A percentile compares a stretch with the other conserved stretches of the same genome.
Evolutionary conservation across 2,797 vertebrate genomes (phyloP).

Genomic region (Alcedo atthis): DNA sequence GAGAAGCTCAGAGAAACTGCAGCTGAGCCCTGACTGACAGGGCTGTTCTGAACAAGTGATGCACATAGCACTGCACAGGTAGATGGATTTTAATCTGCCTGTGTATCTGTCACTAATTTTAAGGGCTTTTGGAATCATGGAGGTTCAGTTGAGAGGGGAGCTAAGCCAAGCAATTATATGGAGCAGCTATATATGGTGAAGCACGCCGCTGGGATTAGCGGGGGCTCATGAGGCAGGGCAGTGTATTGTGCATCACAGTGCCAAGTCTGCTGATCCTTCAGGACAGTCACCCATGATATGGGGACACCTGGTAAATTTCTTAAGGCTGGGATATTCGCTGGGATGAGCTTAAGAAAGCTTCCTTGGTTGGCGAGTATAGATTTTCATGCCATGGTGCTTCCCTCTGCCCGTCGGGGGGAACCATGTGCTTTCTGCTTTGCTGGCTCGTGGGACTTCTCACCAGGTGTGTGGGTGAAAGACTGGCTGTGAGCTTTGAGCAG

Average conservation of each 20-base stretch:
- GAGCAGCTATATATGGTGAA: conserved; percentile 33
- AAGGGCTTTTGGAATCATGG: background rate
- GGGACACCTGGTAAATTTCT: background rate
- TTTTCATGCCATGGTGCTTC: background rate
- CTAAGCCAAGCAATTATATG: conserved; percentile 21
- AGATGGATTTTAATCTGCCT: conserved; percentile 15
- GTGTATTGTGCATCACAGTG: background rate
- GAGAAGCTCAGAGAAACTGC: background rate
- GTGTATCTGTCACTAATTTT: background rate
- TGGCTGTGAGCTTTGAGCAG: background rate
- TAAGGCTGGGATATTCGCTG: background rate
- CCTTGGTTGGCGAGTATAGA: background rate
- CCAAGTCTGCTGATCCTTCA: background rate
- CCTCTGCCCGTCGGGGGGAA: background rate
- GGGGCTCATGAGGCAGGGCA: background rate
- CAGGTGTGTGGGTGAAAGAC: background rate
- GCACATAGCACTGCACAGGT: background rate
- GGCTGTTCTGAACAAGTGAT: background rate
- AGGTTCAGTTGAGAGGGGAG: background rate
- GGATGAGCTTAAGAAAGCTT: background rate
- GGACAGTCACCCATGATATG: background rate
- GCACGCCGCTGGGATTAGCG: background rate
- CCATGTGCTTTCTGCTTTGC: background rate
- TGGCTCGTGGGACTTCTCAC: background rate
- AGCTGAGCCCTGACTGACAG: background rate